Percentiles rank a stretch among this genome's conserved stretches.
phyloP scores from a whole-genome alignment of 2,113 vertebrate genomes.

The Crypturellus undulatus region DNA sequence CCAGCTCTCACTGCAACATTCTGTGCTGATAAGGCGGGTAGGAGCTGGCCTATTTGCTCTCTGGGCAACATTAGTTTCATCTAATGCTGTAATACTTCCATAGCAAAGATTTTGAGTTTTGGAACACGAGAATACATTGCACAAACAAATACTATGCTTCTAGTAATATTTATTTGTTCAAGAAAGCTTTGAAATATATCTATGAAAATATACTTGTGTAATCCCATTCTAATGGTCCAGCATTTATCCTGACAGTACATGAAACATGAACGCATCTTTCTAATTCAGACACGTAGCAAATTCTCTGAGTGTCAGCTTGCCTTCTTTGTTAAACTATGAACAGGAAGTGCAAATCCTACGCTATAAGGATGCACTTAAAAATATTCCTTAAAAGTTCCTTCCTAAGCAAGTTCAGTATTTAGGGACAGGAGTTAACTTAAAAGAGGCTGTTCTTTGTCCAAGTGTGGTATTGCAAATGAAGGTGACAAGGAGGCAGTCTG shows the following conservation, averaged over 20 bases:
- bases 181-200: background rate
- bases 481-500: conserved; percentile 25
- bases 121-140: background rate
- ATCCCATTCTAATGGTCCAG: background rate
- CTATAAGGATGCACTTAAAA: background rate
- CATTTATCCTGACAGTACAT: background rate
- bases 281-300: background rate
- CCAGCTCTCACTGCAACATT: background rate
- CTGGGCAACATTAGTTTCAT: background rate
- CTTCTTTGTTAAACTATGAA: background rate
- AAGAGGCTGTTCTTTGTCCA: conserved; percentile 29
- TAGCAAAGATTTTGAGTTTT: background rate
- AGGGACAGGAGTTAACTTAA: accelerated
- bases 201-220: background rate
- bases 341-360: background rate
- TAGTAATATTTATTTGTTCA: background rate
- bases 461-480: background rate
- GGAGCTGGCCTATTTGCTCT: background rate
- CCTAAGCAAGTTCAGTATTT: background rate
- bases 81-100: background rate
- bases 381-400: background rate
- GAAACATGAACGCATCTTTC: background rate
- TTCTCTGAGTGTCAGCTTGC: background rate
- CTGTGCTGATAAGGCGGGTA: accelerated
- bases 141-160: background rate